A percentile compares a stretch with the other conserved stretches of the same genome.
These are phyloP conservation scores for Dasysyrphus tricinctus DNA, from an alignment of 2,888 invertebrate genomes.

Conservation along the genomic window DNA sequence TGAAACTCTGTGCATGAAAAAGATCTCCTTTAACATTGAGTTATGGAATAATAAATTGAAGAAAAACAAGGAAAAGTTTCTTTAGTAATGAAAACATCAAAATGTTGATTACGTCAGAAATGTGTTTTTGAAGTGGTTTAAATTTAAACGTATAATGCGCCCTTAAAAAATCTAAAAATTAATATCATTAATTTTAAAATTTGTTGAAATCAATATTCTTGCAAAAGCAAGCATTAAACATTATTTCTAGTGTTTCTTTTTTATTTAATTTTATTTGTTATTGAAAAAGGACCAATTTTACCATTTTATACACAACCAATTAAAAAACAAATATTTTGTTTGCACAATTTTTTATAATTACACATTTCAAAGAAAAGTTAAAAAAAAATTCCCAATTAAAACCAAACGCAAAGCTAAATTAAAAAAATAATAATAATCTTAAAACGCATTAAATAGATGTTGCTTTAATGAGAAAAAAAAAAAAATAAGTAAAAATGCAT, in stretches of 20 bases:
- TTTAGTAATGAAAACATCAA: no score
- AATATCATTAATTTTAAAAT: no score
- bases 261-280: slow-evolving; percentile 12
- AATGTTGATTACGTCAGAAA: no score
- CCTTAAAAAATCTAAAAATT: no score
- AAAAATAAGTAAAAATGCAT: slow-evolving; percentile 51
- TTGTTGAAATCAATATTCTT: no score
- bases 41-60: no score
- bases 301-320: slow-evolving; percentile 61
- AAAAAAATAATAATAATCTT: slow-evolving; percentile 15
- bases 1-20: no score
- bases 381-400: slow-evolving; percentile 22
- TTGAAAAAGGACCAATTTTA: slow-evolving; percentile 73
- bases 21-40: no score
- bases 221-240: not conserved
- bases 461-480: slow-evolving; percentile 51
- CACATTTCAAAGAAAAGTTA: slow-evolving; percentile 23
- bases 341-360: slow-evolving; percentile 23
- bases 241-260: not conserved
- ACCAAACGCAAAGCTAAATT: slow-evolving; percentile 41
- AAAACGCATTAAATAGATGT: slow-evolving; percentile 69
- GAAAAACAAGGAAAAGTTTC: no score
- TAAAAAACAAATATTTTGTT: slow-evolving; percentile 33
- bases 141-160: no score
- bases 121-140: no score